Evolutionary conservation across 64 coral and sea anemone genomes (phyloP).

Genomic region (Trachythela sp.): DNA sequence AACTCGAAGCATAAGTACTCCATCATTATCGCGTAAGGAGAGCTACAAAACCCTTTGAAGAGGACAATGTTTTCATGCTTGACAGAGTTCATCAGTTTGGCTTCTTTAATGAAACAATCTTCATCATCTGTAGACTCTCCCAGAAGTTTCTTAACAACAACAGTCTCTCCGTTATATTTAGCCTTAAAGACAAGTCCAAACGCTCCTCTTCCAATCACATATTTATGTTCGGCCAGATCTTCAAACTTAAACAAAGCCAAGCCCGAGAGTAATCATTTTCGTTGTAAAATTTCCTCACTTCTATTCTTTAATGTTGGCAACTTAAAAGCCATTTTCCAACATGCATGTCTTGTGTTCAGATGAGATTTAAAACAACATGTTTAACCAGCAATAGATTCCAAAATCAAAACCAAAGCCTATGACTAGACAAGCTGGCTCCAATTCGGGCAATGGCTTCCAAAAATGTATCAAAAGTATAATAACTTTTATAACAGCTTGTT

Average conservation of each 20-base stretch:
- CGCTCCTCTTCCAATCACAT: neutral
- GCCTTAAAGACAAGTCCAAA: neutral
- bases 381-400: slow-evolving; percentile 35
- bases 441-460: slow-evolving; percentile 19
- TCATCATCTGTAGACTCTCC: neutral
- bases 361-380: slow-evolving; percentile 1
- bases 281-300: neutral
- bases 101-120: neutral
- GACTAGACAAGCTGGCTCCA: slow-evolving; percentile 38
- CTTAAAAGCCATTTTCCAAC: neutral
- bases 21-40: no score
- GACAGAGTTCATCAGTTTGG: neutral
- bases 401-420: slow-evolving; percentile 35
- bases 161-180: neutral
- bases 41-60: neutral
- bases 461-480: slow-evolving; percentile 32
- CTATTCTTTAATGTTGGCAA: neutral
- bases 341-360: neutral
- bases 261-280: neutral
- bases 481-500: no score
- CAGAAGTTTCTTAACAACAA: neutral
- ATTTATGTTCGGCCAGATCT: neutral
- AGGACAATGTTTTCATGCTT: neutral
- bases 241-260: neutral
- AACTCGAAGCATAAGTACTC: no score